Conservation (phyloP, 2,113 vertebrate species). For the Poeciliopsis turrubarensis region DNA sequence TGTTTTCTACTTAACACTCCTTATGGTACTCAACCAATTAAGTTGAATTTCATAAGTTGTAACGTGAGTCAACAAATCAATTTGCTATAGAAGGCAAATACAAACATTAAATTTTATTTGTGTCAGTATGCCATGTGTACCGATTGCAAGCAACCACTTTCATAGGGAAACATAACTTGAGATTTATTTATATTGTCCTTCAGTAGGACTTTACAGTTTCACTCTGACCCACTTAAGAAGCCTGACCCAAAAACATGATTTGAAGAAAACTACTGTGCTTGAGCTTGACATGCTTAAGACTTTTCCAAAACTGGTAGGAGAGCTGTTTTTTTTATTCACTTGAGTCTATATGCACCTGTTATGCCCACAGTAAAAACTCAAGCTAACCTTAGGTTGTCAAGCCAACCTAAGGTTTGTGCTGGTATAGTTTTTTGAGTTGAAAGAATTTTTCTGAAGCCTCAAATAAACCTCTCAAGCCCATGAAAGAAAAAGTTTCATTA, state of each 20-base stretch:
- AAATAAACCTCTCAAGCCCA: background rate
- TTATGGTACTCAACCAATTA: background rate
- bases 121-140: background rate
- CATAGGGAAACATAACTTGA: background rate
- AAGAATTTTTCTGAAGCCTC: background rate
- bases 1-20: background rate
- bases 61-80: too few species aligned
- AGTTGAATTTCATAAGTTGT: too few species aligned
- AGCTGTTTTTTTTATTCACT: background rate
- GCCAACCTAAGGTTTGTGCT: background rate
- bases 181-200: constrained; percentile 13
- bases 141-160: background rate
- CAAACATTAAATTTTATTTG: background rate
- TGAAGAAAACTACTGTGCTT: background rate
- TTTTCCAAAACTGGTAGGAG: background rate
- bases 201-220: background rate
- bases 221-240: constrained; percentile 1
- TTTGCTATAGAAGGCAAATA: too few species aligned
- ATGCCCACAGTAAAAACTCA: background rate
- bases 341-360: background rate
- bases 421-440: background rate
- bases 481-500: background rate
- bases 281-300: background rate
- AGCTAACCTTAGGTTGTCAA: background rate
- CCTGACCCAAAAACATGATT: background rate